These are phyloP conservation scores for Ciconia maguari DNA, from an alignment of 2,113 vertebrate genomes.

Conservation along the genomic window DNA sequence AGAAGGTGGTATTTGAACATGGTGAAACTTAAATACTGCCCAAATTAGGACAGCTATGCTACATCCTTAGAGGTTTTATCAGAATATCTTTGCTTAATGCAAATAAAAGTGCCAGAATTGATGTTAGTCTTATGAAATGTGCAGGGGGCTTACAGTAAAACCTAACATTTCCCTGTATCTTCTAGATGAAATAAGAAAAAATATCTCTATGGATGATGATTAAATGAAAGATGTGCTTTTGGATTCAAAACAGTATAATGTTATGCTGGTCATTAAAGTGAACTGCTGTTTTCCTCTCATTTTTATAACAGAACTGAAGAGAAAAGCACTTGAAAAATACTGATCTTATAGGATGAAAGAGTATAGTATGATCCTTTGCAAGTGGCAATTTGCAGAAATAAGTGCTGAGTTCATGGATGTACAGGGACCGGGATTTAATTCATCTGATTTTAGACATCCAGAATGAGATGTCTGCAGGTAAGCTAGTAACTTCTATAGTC, in stretches of 20 bases:
- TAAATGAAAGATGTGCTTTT: background rate
- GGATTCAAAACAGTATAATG: background rate
- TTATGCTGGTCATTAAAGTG: slow-evolving; percentile 29
- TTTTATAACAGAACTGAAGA: slow-evolving; percentile 26
- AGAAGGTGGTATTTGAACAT: background rate
- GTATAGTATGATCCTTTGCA: background rate
- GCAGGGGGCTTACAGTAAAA: background rate
- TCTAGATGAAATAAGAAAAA: background rate
- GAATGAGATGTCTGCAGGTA: background rate
- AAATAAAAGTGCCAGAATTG: background rate
- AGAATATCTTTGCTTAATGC: background rate
- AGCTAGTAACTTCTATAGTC: background rate
- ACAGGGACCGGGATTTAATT: background rate
- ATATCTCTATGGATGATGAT: background rate
- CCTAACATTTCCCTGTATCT: background rate
- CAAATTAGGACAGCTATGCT: background rate
- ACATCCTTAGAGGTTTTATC: background rate
- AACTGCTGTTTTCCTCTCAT: slow-evolving; percentile 28
- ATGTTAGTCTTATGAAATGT: background rate
- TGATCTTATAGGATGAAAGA: background rate
- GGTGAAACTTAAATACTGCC: background rate
- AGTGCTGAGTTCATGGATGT: background rate
- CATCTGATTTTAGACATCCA: background rate
- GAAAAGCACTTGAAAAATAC: slow-evolving; percentile 23
- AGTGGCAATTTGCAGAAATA: slow-evolving; percentile 17